Percentiles rank a stretch among this genome's conserved stretches.
Conservation (phyloP, 2,113 vertebrate species). For the Microcebus jonahi region DNA sequence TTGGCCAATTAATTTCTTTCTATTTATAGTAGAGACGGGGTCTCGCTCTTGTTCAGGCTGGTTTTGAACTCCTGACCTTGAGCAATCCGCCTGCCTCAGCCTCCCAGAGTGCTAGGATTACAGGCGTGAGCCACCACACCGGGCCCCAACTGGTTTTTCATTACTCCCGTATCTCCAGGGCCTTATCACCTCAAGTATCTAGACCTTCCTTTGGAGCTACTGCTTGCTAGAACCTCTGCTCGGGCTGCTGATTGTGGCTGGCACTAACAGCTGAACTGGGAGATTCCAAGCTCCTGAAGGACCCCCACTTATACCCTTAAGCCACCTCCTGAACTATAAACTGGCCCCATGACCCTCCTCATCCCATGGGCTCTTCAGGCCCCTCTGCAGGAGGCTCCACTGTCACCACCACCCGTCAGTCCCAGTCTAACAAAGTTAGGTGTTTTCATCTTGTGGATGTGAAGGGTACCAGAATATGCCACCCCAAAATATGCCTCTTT, state of each 20-base stretch:
- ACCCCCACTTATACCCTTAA: neutral
- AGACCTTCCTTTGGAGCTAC: neutral
- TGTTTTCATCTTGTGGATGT: neutral
- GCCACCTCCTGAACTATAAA: neutral
- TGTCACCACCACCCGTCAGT: neutral
- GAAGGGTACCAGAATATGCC: neutral
- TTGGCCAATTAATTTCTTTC: too few species aligned
- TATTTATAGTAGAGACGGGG: too few species aligned
- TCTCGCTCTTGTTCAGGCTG: too few species aligned
- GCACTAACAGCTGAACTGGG: neutral
- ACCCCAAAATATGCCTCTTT: neutral
- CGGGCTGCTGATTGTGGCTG: neutral
- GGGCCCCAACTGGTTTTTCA: neutral
- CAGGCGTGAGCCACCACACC: too few species aligned
- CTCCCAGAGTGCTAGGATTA: too few species aligned
- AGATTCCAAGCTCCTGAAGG: neutral
- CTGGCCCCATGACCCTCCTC: neutral
- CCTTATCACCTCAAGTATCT: neutral
- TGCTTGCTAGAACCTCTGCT: slow-evolving; percentile 3
- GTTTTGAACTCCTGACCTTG: too few species aligned
- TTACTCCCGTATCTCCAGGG: neutral
- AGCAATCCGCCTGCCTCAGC: too few species aligned
- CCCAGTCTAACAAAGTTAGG: neutral
- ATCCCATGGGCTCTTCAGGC: neutral
- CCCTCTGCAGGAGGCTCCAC: neutral